Evolutionary conservation across 1,140 invertebrate species (phyloP).

Genomic region (Saccostrea glomerata): DNA sequence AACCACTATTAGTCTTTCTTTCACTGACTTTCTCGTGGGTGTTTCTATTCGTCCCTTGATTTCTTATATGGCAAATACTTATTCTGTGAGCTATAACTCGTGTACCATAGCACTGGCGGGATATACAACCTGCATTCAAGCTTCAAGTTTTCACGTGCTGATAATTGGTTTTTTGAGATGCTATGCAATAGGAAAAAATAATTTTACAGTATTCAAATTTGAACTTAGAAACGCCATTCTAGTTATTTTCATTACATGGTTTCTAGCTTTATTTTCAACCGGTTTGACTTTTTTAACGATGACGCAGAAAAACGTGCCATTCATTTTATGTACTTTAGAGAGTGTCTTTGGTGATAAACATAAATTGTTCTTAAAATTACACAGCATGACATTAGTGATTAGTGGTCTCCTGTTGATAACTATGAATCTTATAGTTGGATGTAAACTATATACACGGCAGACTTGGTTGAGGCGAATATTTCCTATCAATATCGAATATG

Average conservation of each 20-base stretch:
- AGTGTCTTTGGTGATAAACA: background rate
- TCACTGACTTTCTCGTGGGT: background rate
- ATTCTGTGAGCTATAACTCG: background rate
- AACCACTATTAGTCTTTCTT: background rate
- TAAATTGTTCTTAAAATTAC: background rate
- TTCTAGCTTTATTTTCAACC: background rate
- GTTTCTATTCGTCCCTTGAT: slow-evolving; percentile 15
- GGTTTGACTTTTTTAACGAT: background rate
- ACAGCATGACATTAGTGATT: background rate
- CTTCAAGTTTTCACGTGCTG: background rate
- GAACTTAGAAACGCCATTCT: background rate
- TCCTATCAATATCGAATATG: background rate
- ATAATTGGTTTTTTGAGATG: background rate
- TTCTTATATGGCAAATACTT: background rate
- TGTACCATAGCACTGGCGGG: background rate
- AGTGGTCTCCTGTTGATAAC: background rate
- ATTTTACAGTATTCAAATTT: background rate
- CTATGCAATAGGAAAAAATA: background rate
- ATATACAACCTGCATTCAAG: background rate
- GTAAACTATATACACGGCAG: background rate
- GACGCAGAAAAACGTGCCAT: background rate
- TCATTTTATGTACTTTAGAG: background rate
- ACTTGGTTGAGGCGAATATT: background rate
- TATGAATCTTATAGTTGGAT: background rate
- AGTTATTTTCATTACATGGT: background rate